Conservation (phyloP, 2,888 invertebrate genomes). For the Leptopterna dolabrata region DNA sequence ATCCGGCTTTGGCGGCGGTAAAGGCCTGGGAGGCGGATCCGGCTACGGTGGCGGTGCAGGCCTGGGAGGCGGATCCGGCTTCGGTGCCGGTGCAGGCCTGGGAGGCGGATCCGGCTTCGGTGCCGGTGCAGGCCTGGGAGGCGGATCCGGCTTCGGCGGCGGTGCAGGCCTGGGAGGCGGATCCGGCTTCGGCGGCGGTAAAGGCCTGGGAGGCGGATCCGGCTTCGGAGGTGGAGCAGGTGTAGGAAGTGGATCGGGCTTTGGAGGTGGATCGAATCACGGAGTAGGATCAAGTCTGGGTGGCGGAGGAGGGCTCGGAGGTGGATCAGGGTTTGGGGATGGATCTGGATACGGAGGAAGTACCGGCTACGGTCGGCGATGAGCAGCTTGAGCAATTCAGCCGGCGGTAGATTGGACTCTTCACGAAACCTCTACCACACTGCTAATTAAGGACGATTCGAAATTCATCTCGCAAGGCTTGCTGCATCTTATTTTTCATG, state of each 20-base stretch:
- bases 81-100: neutral
- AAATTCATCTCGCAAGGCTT: no score
- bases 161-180: slow-evolving; percentile 34
- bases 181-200: slow-evolving; percentile 29
- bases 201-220: slow-evolving; percentile 10
- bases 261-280: neutral
- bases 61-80: neutral
- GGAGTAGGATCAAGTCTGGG: slow-evolving; percentile 37
- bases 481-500: no score
- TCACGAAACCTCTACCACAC: no score
- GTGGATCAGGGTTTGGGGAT: slow-evolving; percentile 28
- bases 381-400: neutral
- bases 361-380: slow-evolving; percentile 29
- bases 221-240: neutral
- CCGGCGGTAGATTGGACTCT: no score
- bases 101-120: slow-evolving; percentile 1
- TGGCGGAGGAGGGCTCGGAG: slow-evolving; percentile 42
- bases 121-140: slow-evolving; percentile 11
- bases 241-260: neutral
- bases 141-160: slow-evolving; percentile 8
- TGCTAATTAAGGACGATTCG: no score
- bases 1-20: neutral
- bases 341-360: slow-evolving; percentile 44
- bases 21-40: neutral
- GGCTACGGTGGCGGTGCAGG: slow-evolving; percentile 49